These are phyloP conservation scores for Leptobrachium leishanense DNA, from an alignment of 2,113 vertebrate genomes.

Conservation along the genomic window DNA sequence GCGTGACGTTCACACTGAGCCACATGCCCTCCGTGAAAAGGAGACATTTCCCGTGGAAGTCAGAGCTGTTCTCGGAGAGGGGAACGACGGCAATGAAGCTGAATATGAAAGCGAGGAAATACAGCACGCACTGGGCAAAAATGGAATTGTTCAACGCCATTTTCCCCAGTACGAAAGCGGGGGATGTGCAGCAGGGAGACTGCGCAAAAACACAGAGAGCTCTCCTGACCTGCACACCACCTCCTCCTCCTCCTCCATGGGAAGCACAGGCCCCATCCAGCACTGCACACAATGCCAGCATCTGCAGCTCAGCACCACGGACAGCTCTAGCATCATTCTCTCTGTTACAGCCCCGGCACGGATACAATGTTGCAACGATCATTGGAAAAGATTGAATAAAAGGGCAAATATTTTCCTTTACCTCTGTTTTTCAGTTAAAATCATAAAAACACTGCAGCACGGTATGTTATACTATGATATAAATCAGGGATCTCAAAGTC, in stretches of 20 bases:
- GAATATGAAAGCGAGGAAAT: conserved; percentile 88
- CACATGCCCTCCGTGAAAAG: conserved; percentile 95
- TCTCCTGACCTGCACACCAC: background rate
- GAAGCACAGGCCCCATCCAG: background rate
- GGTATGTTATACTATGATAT: too few relatives aligned
- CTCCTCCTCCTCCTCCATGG: background rate
- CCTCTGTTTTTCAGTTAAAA: too few relatives aligned
- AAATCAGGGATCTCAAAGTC: too few relatives aligned
- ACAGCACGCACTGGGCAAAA: conserved; percentile 86
- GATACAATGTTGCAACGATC: too few relatives aligned
- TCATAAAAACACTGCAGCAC: too few relatives aligned
- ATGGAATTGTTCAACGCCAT: conserved; percentile 88
- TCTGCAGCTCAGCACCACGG: conserved; percentile 20
- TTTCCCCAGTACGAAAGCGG: conserved; percentile 51
- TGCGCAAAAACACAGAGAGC: conserved; percentile 27
- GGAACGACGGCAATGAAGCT: conserved; percentile 91
- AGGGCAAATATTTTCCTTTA: too few relatives aligned
- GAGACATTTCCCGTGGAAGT: conserved; percentile 89
- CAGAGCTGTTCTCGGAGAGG: conserved; percentile 87
- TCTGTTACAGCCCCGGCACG: too few relatives aligned
- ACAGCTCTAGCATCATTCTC: background rate
- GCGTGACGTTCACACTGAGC: conserved; percentile 94
- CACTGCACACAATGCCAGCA: background rate
- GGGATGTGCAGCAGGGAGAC: conserved; percentile 53
- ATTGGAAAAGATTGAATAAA: too few relatives aligned